Evolutionary conservation across 2,113 vertebrate species (phyloP).

Genomic region (Brevimyrus niger): DNA sequence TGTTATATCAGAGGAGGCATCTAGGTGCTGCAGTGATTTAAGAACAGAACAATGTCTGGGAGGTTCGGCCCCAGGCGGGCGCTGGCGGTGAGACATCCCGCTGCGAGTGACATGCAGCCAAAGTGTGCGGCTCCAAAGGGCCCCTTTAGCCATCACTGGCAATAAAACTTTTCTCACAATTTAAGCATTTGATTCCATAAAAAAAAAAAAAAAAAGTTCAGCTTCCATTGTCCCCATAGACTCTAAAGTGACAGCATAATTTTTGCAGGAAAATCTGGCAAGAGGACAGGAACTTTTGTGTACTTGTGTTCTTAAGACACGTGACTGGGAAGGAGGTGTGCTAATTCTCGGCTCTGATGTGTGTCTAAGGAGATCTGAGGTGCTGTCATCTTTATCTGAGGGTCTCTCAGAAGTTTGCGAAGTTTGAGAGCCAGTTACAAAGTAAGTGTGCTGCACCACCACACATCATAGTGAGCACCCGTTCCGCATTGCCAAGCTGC

Average conservation of each 20-base stretch:
- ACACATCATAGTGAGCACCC: neutral
- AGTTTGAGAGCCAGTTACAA: neutral
- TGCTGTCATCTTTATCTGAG: neutral
- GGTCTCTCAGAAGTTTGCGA: neutral
- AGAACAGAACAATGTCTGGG: neutral
- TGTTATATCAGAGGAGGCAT: neutral
- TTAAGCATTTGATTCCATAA: neutral
- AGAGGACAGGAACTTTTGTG: neutral
- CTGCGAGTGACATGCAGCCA: neutral
- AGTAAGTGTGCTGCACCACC: neutral
- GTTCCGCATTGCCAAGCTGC: neutral
- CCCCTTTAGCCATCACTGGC: neutral
- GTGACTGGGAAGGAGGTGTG: neutral
- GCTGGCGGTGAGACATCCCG: neutral
- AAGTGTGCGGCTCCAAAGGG: neutral
- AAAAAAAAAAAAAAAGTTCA: neutral
- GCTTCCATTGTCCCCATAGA: neutral
- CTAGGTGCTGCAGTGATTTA: neutral
- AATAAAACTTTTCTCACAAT: neutral
- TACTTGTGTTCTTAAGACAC: neutral
- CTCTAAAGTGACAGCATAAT: neutral
- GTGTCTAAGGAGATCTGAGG: neutral
- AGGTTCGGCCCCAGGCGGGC: neutral
- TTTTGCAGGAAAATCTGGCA: neutral
- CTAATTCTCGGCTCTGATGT: neutral